phyloP scores from a whole-genome alignment of 2,113 vertebrate species.

The Lutjanus erythropterus region DNA sequence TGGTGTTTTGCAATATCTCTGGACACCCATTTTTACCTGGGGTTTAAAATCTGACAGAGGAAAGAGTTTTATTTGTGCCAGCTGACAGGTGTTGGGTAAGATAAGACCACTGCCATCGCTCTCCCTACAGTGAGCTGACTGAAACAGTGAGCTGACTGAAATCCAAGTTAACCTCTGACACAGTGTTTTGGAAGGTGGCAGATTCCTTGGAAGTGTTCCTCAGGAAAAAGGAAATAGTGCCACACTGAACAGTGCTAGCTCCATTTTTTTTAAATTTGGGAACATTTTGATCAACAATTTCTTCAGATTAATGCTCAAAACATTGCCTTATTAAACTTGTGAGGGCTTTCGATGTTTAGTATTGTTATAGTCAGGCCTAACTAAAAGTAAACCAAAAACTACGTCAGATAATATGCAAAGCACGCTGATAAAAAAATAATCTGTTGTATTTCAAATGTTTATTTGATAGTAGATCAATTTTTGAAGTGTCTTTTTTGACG shows the following conservation, averaged over 20 bases:
- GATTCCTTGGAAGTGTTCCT: neutral
- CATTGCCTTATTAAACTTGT: neutral
- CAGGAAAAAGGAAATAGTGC: neutral
- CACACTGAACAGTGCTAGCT: neutral
- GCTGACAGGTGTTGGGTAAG: neutral
- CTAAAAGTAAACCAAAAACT: too few species aligned
- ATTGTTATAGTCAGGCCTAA: too few species aligned
- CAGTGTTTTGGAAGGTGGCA: neutral
- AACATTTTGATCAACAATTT: neutral
- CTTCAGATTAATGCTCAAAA: neutral
- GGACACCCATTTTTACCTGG: neutral
- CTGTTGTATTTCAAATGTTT: too few species aligned
- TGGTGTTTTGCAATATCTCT: neutral
- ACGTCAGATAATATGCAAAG: too few species aligned
- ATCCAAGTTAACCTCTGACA: neutral
- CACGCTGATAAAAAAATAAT: too few species aligned
- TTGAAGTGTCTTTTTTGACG: too few species aligned
- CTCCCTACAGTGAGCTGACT: fast-evolving
- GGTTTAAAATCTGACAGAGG: neutral
- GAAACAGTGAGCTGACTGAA: neutral
- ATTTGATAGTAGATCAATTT: too few species aligned
- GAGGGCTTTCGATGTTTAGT: neutral
- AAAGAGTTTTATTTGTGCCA: neutral
- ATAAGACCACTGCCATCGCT: neutral
- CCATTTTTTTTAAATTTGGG: neutral